phyloP scores from a whole-genome alignment of 2,888 invertebrate species.

The Nipponacmea schrenckii region DNA sequence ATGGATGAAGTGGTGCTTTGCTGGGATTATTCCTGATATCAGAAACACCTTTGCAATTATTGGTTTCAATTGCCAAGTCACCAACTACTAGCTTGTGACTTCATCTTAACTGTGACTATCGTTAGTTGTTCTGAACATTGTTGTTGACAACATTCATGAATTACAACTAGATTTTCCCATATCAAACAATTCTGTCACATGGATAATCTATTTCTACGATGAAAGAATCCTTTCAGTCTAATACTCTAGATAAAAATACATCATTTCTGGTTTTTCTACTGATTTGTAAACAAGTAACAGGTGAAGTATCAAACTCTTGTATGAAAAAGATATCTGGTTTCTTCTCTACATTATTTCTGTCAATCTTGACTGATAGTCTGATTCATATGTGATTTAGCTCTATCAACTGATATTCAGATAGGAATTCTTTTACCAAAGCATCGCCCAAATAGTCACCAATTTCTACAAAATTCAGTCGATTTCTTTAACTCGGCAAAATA shows the following conservation, averaged over 20 bases:
- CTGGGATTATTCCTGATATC: constrained; percentile 31
- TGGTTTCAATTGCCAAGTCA: too few relatives aligned
- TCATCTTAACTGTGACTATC: too few relatives aligned
- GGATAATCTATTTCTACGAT: constrained; percentile 29
- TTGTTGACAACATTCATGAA: constrained; percentile 20
- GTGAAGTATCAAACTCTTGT: constrained; percentile 50
- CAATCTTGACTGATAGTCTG: constrained; percentile 55
- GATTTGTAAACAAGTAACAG: constrained; percentile 23
- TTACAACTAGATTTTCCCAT: too few relatives aligned
- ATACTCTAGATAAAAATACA: constrained; percentile 24
- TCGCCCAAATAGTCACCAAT: constrained; percentile 1
- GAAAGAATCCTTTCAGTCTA: constrained; percentile 26
- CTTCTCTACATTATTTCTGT: too few relatives aligned
- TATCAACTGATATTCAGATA: constrained; percentile 59
- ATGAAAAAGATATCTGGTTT: constrained; percentile 21
- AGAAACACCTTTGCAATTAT: constrained; percentile 27
- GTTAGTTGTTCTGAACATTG: constrained; percentile 36
- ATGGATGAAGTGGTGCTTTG: constrained; percentile 35
- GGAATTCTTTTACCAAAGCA: constrained; percentile 22
- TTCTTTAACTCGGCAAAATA: neutral
- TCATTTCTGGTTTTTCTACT: constrained; percentile 24
- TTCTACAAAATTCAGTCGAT: neutral
- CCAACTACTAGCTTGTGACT: constrained; percentile 43
- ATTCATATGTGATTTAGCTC: constrained; percentile 55
- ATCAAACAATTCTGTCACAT: constrained; percentile 43